These are phyloP conservation scores for Chrysolina oricalcia DNA, from an alignment of 2,888 invertebrate species.

Conservation along the genomic window DNA sequence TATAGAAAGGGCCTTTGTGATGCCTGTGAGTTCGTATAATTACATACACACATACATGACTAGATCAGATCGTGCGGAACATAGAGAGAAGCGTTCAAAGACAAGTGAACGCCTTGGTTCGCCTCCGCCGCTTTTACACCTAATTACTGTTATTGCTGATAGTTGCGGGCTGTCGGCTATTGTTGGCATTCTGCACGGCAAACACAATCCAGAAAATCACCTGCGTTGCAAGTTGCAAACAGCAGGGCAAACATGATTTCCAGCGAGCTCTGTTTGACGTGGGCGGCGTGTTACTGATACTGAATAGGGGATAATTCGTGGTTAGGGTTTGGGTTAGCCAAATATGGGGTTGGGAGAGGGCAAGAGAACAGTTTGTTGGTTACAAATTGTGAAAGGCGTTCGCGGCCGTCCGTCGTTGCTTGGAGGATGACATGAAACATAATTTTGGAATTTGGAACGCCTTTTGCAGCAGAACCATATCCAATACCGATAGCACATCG, in stretches of 20 bases:
- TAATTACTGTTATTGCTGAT: constrained; percentile 12
- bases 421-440: no score
- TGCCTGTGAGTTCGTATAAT: no score
- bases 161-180: constrained; percentile 1
- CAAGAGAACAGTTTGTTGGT: no score
- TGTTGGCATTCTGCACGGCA: constrained; percentile 9
- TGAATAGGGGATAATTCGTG: neutral
- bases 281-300: neutral
- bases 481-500: no score
- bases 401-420: no score
- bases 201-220: neutral
- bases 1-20: no score
- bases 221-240: neutral
- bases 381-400: no score
- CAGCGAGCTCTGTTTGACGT: neutral
- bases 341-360: no score
- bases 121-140: neutral
- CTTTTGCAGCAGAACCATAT: no score
- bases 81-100: neutral
- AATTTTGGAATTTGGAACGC: no score
- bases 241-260: neutral
- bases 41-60: no score
- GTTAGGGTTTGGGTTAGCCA: neutral
- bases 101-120: neutral
- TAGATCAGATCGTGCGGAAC: no score